Evolutionary conservation across 2,797 vertebrate species (phyloP), one percentile per base, ranked within the genome.

Genomic region (Chrysocyon brachyurus): DNA sequence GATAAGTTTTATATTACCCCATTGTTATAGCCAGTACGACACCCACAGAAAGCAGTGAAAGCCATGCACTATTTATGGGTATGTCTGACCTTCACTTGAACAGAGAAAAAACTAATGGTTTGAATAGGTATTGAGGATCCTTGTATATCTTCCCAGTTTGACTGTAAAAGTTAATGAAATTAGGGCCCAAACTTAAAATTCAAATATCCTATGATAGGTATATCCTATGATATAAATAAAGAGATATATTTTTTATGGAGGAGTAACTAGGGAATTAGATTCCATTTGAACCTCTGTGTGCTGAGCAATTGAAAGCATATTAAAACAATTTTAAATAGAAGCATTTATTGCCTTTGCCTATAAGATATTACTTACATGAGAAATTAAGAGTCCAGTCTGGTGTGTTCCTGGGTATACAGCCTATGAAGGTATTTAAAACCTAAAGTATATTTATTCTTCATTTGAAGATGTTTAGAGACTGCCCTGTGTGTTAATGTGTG

Each of bases 381-480:
- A 83, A 96, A 95, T 96, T 98, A 94, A 96, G 73, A 21, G 12
- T 97, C 22, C 66, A 93, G 28, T 95, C 97, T 59, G 95, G 94
- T 63, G 78, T 90, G n/a, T 94, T 97, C 68, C 49, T 95, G 26
- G 6, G 40, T 97, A 82, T 95, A 87, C 87, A 68, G 54, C 68
- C 31, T 94, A 4, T 78, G 89, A 92, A 95, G 91, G 54, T 97
- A 92, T 97, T 97, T 97, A 98, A 90, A 92, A 90, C 82, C 90
- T 94, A 22, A 83, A 92, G 49, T 91, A 83, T 94, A 84, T 98
- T 98, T 98, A 98, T 98, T 98, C 94, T 98, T 77, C 88, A 87
- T 98, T 98, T 98, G 98, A 98, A 96, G 77, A 90, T 98, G 57
- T 90, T 97, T 97, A 87, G 87, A 91, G 97, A 63, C 91, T 84